Base-by-base conservation (phyloP, 2,797 vertebrate species). In the Cryptoprocta ferox region DNA sequence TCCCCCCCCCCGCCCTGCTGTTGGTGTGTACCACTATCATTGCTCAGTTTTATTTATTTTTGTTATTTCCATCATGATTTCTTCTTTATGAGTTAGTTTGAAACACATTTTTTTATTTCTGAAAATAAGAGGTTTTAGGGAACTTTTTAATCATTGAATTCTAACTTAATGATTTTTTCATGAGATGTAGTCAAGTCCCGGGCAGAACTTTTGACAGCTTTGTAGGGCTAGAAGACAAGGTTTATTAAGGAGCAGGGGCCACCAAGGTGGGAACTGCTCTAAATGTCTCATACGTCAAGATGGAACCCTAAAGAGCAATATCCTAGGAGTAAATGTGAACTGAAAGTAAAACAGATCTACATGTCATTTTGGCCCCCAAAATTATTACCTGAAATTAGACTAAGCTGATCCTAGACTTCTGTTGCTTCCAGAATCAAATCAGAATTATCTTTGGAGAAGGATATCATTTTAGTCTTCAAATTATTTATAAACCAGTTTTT, bases 401-500 rank as follows among this genome's bases (percentile, higher is more conserved):
- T 32, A 84, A 61, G 26, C 48, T 73, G 26, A 83, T 78, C 30
- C 35, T 79, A 30, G 35, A 42, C 37, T 78, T n/a, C 30, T 82
- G 4, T 8, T 68, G 0, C 13, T 56, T 45, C 21, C 30, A 32
- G 10, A 76, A 94, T 94, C 30, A 79, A 82, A 56, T 70, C 80
- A 82, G 37, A 87, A 89, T 68, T 56, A n/a, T 70, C n/a, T 85
- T n/a, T 85, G 45, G 45, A 93, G 61, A 92, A 90, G 88, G 24
- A 68, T 35, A 71, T 93, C n/a, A 75, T 82, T 96, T 70, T 35
- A 45, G 7, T 42, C 13, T 91, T 95, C 53, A 61, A 1, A 39
- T 79, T 88, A 68, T 63, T 83, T 83, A 61, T 79, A 50, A 92
- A 95, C 28, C 14, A 37, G 5, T 50, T 96, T 95, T 96, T 81